Conservation (phyloP, 1,140 invertebrate species). For the Mycetomoellerius zeteki region DNA sequence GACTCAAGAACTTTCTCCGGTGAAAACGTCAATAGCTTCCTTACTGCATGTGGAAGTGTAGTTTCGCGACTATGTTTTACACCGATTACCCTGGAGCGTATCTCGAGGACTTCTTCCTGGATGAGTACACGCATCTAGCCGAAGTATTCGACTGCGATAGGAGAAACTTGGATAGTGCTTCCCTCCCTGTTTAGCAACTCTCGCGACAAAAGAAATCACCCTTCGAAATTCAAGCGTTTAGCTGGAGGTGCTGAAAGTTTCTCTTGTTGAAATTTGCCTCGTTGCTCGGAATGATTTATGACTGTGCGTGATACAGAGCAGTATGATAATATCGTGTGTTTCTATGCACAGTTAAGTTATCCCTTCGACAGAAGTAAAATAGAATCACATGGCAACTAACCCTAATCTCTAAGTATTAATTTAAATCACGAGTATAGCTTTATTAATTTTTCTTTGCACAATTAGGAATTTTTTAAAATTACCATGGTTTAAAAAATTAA, state of each 20-base stretch:
- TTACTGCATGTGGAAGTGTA: slow-evolving; percentile 5
- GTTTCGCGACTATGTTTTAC: slow-evolving; percentile 52
- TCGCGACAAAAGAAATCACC: slow-evolving; percentile 50
- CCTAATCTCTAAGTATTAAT: neutral
- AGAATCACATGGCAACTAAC: neutral
- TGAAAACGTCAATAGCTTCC: slow-evolving; percentile 40
- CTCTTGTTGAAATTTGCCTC: slow-evolving; percentile 31
- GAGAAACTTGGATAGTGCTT: slow-evolving; percentile 43
- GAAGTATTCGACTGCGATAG: slow-evolving; percentile 34
- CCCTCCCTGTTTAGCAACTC: slow-evolving; percentile 9
- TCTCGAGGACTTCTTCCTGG: slow-evolving; percentile 57
- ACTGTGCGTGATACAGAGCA: neutral
- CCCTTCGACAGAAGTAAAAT: too few species aligned
- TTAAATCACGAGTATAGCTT: neutral
- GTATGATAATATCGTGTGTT: neutral
- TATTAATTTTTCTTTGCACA: neutral
- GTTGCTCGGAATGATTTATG: slow-evolving; percentile 24
- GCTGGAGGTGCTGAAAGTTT: slow-evolving; percentile 36
- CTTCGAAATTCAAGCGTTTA: slow-evolving; percentile 54
- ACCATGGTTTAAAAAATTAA: neutral
- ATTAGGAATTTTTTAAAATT: neutral
- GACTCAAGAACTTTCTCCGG: slow-evolving; percentile 15
- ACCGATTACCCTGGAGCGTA: slow-evolving; percentile 53
- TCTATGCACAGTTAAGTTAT: neutral
- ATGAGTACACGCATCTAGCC: slow-evolving; percentile 46